A percentile compares a stretch with the other conserved stretches of the same genome.
Conservation (phyloP, 2,888 invertebrate species). For the Tortrix viridana region DNA sequence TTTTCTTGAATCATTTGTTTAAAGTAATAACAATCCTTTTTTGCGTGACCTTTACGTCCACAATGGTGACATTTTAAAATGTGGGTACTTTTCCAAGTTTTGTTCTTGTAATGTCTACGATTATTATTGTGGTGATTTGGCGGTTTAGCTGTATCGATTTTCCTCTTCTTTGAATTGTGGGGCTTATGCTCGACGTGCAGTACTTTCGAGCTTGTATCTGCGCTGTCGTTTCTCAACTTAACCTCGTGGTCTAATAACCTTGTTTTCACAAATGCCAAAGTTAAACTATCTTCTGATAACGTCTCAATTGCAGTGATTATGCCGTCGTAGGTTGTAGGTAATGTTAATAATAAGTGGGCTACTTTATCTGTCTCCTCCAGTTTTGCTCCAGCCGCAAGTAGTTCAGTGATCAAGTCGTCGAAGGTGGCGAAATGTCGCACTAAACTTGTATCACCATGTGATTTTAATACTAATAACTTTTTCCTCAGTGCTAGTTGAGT, state of each 20-base stretch:
- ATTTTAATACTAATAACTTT: constrained; percentile 11
- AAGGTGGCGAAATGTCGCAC: not conserved
- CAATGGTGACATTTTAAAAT: constrained; percentile 49
- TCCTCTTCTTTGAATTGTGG: no score
- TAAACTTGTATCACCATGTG: no score
- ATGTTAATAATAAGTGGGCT: no score
- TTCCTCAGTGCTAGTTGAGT: constrained; percentile 43
- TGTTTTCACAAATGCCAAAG: constrained; percentile 55
- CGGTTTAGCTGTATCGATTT: no score
- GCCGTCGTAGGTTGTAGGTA: constrained; percentile 50
- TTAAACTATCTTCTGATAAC: constrained; percentile 51
- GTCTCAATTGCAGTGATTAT: constrained; percentile 60
- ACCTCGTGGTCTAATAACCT: constrained; percentile 46
- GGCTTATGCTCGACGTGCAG: constrained; percentile 41
- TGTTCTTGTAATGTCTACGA: constrained; percentile 11
- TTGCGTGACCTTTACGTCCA: constrained; percentile 50
- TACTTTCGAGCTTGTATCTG: constrained; percentile 48
- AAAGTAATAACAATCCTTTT: constrained; percentile 49
- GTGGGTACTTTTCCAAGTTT: constrained; percentile 4
- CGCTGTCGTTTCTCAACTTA: constrained; percentile 39
- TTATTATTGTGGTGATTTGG: no score
- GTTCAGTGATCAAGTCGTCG: not conserved
- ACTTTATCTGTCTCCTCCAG: no score
- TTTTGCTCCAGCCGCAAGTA: not conserved
- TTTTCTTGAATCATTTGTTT: constrained; percentile 39